Evolutionary conservation across 1,140 invertebrate species (phyloP), one percentile per base, ranked within the genome.

Genomic region (Lysiphlebus fabarum): DNA sequence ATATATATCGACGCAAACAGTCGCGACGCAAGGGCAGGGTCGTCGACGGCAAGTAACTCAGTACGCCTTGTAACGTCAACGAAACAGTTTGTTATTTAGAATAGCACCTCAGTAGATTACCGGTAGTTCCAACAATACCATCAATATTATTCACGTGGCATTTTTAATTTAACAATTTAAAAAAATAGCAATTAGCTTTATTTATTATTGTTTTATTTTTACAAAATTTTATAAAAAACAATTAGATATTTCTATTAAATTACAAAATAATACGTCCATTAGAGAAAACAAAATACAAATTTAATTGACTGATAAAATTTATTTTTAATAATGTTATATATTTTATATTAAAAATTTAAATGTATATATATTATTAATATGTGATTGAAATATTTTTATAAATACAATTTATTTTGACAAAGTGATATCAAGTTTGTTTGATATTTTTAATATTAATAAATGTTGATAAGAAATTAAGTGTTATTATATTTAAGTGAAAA

Each of bases 11-110:
- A 65, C 65, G 58, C 62, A 44, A 37, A 62, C 61, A 63, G 64
- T 72, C 69, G 68, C 66, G 66, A 70, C 70, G 70, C 71, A 75
- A 75, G 73, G 71, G 73, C 73, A 75, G 73, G 73, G 73, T 75
- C 73, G 73, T 67, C 61, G 67, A 60, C 64, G 60, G 65, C 44
- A 47, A 26, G 14, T 51, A 57, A 58, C 45, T 64, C 71, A 73
- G 71, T 73, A 68, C 62, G 65, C 64, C 69, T 65, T 69, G 70
- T 65, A 67, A 66, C 68, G 63, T 62, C 70, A 70, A 65, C 65
- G 67, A 62, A 51, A 61, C 37, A 47, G 61, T 59, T 56, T 44
- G 50, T 56, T 41, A 17, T 54, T 12, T 61, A 59, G 62, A 50
- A 36, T 63, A 63, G 58, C 14, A 11, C 17, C 17, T 26, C 17